Evolutionary conservation across 2,888 invertebrate species (phyloP).

Genomic region (Melieria picta): DNA sequence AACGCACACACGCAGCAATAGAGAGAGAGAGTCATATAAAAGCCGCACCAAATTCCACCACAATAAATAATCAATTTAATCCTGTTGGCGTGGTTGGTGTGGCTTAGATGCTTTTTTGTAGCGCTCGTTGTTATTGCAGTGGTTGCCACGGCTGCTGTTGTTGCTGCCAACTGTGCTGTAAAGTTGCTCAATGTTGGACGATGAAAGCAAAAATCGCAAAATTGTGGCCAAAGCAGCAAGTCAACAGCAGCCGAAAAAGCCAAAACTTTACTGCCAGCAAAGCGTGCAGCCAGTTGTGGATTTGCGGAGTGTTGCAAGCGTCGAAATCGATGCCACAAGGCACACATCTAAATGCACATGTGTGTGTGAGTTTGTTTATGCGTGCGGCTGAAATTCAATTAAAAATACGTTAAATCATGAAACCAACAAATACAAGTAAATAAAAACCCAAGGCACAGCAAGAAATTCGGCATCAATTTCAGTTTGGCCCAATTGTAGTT

Average conservation of each 20-base stretch:
- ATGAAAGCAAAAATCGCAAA: neutral
- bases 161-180: too few species aligned
- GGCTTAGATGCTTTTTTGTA: neutral
- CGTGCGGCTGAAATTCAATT: too few species aligned
- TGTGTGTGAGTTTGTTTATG: too few species aligned
- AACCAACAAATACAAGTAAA: too few species aligned
- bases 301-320: too few species aligned
- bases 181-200: too few species aligned
- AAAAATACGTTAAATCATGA: too few species aligned
- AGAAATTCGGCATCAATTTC: too few species aligned
- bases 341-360: too few species aligned
- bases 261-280: constrained; percentile 4
- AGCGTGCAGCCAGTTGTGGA: neutral
- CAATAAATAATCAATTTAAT: constrained; percentile 41
- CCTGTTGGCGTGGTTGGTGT: constrained; percentile 21
- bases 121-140: constrained; percentile 5
- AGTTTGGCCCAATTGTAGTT: too few species aligned
- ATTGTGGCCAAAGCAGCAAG: neutral
- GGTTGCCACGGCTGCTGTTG: neutral
- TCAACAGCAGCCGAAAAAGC: neutral
- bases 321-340: too few species aligned
- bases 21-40: neutral
- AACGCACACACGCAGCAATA: constrained; percentile 1
- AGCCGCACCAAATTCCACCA: constrained; percentile 32
- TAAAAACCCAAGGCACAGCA: too few species aligned